Conservation (phyloP, 2,888 invertebrate species). For the Philonicus albiceps region DNA sequence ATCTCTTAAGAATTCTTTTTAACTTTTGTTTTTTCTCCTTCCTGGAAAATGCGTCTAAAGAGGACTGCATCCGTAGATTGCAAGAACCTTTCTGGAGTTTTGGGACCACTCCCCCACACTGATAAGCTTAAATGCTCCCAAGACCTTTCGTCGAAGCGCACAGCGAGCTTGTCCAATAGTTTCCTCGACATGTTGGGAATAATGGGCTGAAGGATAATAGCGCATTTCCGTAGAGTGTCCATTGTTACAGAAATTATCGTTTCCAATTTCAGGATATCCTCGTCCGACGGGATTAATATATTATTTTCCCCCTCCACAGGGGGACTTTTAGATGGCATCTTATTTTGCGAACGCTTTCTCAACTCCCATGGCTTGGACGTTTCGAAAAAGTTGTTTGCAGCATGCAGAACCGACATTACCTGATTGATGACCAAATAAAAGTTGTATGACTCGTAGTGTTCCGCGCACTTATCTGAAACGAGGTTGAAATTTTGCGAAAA, state of each 20-base stretch:
- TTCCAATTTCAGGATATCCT: conserved; percentile 69
- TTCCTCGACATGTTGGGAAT: conserved; percentile 75
- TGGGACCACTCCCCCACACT: neutral
- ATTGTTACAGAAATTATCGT: conserved; percentile 82
- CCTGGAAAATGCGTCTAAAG: conserved; percentile 57
- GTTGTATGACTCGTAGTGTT: conserved; percentile 77
- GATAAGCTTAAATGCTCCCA: conserved; percentile 64
- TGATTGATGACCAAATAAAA: conserved; percentile 85
- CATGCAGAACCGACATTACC: conserved; percentile 76
- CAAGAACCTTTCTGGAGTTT: conserved; percentile 13
- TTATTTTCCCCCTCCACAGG: conserved; percentile 36
- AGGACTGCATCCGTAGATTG: conserved; percentile 54
- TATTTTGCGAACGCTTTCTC: conserved; percentile 64
- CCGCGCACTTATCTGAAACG: conserved; percentile 68
- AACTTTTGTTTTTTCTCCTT: neutral
- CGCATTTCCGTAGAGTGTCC: conserved; percentile 82
- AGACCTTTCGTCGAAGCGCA: conserved; percentile 63
- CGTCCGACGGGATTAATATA: conserved; percentile 52
- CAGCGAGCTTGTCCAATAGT: conserved; percentile 74
- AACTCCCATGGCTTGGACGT: conserved; percentile 89
- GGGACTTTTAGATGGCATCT: neutral
- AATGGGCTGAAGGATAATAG: conserved; percentile 85
- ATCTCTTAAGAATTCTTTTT: neutral
- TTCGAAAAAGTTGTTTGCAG: conserved; percentile 88
- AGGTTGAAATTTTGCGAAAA: neutral